Evolutionary conservation across 2,888 invertebrate species (phyloP), one percentile per base, ranked within the genome.

Genomic region (Dynastes grantii): DNA sequence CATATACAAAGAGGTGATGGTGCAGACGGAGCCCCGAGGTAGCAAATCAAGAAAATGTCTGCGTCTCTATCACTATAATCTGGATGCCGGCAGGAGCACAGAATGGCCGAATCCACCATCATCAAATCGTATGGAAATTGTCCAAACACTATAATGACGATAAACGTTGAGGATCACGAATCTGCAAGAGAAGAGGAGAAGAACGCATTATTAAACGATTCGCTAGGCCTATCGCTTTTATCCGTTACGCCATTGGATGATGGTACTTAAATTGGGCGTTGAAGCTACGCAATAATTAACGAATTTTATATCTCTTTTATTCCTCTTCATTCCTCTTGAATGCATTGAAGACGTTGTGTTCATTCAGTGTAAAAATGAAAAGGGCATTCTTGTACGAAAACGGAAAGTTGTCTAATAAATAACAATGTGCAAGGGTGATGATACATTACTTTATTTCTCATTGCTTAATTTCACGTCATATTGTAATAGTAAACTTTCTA

Each of bases 121-220:
- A 85, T 86, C 86, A 87, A 85, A 85, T 82, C 83, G 86, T 88
- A 87, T 88, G 88, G 87, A 88, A 87, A 88, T 88, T 86, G 85
- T 84, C 83, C 84, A 86, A 85, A 82, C 84, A 87, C 87, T 87
- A 87, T 88, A 87, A 88, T 87, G 85, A 85, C 85, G 86, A 85
- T 87, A 88, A 88, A 87, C 86, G 87, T 84, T 86, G 85, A 87
- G 88, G 87, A 88, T 87, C 86, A 75, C 45, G 73, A 61, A 75
- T 40, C 40, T 61, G 58, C 61, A 6, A 61, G 40, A 45, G 61
- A 75, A 49, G 61, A 61, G 45, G n/a, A 32, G 53, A 70, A 9
- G 32, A 55, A 32, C 53, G 71, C 32, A 45, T 75, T 75, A 61
- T 58, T 75, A 75, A 61, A 75, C 45, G 61, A 68, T 68, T 51